Conservation (phyloP, 2,888 invertebrate species). For the Tachystola acroxantha region DNA sequence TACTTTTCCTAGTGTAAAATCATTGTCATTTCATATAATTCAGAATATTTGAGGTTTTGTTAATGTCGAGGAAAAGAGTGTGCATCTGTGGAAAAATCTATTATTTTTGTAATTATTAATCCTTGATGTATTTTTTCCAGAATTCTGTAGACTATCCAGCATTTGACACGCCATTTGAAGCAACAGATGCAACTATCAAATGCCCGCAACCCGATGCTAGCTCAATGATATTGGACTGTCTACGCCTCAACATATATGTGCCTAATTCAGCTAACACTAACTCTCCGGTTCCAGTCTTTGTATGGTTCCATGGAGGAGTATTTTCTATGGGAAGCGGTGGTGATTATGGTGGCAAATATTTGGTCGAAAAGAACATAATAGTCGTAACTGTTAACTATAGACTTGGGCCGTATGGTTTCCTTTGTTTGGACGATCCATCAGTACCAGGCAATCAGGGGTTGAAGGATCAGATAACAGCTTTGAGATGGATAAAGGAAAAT, state of each 20-base stretch:
- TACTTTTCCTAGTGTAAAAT: too few relatives aligned
- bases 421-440: conserved; percentile 41
- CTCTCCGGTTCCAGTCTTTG: conserved; percentile 38
- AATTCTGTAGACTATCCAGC: conserved; percentile 22
- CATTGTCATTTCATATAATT: too few relatives aligned
- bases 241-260: conserved; percentile 35
- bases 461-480: conserved; percentile 46
- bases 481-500: conserved; percentile 47
- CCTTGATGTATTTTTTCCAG: conserved; percentile 37
- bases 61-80: too few relatives aligned
- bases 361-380: conserved; percentile 37
- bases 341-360: conserved; percentile 38
- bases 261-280: conserved; percentile 23
- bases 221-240: conserved; percentile 29
- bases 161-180: conserved; percentile 35
- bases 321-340: conserved; percentile 40
- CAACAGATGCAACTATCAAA: conserved; percentile 31
- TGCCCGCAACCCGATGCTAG: conserved; percentile 32
- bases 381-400: conserved; percentile 46
- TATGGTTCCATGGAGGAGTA: conserved; percentile 58
- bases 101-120: too few relatives aligned
- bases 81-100: too few relatives aligned
- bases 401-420: conserved; percentile 54
- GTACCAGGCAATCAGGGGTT: conserved; percentile 49
- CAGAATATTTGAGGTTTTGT: too few relatives aligned